Base-by-base conservation (phyloP, 2,797 vertebrate species). In the Aplochiton taeniatus region DNA sequence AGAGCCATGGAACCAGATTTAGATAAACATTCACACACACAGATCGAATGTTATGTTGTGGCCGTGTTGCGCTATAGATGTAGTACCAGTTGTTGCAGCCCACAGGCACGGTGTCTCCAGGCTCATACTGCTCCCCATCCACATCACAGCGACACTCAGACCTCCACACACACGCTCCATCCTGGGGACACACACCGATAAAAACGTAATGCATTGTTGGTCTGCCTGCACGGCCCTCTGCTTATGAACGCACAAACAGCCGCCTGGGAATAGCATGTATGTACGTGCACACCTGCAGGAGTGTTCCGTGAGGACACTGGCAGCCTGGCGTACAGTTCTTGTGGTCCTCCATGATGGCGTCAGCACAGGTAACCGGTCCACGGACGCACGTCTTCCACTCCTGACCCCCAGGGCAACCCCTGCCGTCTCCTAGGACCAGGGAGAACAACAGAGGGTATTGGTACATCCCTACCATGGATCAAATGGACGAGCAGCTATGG, bases 61-160 rank as follows among this genome's bases (percentile, higher is more conserved):
- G 4, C 11, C 12, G 57, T 13, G 16, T 17, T 31, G 9, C n/a
- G 7, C 9, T 9, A n/a, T n/a, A 4, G 9, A 58, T 11, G 0
- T 61, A 42, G 53, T 69, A 94, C 95, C 95, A 96, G 78, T 93
- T 96, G 77, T 93, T 94, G 67, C 95, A 97, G 20, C 84, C 89
- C 19, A 44, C 76, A 42, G 75, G 43, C 41, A 95, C 87, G 0
- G 16, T 46, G 4, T 91, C 88, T 69, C 93, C 92, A 0, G 93
- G 86, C 4, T 80, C 57, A 52, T 91, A 83, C 50, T 89, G 87
- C 53, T 78, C 77, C 5, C 91, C 94, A 0, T 84, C 70, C 0
- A 91, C 61, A 44, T 92, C 60, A 62, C 94, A 96, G 46, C 86
- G 94, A 63, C 95, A 96, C 42, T 87, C 78, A 4, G 82, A 75